phyloP scores from a whole-genome alignment of 2,797 vertebrate genomes.

The Pelodytes ibericus region DNA sequence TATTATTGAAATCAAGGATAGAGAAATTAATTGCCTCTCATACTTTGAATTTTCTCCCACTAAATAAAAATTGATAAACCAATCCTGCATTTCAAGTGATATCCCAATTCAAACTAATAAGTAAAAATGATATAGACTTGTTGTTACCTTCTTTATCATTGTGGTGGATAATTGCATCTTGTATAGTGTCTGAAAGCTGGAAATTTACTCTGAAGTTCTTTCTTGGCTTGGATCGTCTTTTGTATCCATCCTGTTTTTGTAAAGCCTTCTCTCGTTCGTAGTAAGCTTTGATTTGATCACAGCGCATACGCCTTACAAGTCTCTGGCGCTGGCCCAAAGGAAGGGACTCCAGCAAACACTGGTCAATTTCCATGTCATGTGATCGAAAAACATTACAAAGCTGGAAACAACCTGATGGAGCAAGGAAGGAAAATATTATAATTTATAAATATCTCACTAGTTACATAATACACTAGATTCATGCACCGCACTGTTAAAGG shows the following conservation, averaged over 20 bases:
- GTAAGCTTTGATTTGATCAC: constrained; percentile 91
- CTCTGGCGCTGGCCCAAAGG: constrained; percentile 91
- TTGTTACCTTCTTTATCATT: constrained; percentile 90
- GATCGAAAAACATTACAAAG: constrained; percentile 95
- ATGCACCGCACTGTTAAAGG: too few species aligned
- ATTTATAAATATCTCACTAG: too few species aligned
- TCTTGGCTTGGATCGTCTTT: constrained; percentile 65
- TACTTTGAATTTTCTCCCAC: too few species aligned
- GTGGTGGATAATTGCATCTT: constrained; percentile 85
- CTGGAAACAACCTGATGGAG: constrained; percentile 91
- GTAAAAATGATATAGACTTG: neutral
- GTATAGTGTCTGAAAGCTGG: constrained; percentile 73
- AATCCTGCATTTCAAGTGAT: too few species aligned
- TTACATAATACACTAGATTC: too few species aligned
- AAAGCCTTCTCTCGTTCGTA: constrained; percentile 87
- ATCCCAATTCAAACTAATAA: too few species aligned
- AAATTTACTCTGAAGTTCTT: constrained; percentile 81
- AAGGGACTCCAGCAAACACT: constrained; percentile 96
- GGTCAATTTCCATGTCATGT: constrained; percentile 99
- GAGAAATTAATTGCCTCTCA: too few species aligned
- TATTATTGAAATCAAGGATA: too few species aligned
- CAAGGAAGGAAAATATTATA: neutral
- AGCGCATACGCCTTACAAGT: constrained; percentile 92
- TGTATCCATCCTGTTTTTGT: constrained; percentile 78
- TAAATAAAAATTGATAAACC: too few species aligned